A percentile compares a stretch with the other conserved stretches of the same genome.
Conservation (phyloP, 2,113 vertebrate genomes). For the Eonycteris spelaea region DNA sequence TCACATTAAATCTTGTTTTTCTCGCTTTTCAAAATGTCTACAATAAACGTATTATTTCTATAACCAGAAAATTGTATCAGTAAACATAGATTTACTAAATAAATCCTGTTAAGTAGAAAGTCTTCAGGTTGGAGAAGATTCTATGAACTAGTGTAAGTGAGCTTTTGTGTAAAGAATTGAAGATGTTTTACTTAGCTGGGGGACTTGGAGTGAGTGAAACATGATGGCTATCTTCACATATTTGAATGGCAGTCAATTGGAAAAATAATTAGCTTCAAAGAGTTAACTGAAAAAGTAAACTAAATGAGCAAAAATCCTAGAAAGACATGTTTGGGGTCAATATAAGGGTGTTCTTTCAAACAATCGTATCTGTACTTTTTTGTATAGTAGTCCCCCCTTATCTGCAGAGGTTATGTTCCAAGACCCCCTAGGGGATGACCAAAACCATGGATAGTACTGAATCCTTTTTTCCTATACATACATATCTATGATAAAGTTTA, state of each 20-base stretch:
- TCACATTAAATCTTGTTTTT: background rate
- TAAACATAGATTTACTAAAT: background rate
- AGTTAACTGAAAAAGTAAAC: background rate
- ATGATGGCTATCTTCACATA: background rate
- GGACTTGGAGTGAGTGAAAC: background rate
- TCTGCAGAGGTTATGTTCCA: background rate
- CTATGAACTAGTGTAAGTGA: background rate
- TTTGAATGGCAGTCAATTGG: background rate
- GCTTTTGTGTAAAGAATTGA: background rate
- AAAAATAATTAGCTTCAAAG: background rate
- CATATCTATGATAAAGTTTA: background rate
- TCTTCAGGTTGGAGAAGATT: background rate
- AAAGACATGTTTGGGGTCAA: background rate
- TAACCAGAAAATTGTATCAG: background rate
- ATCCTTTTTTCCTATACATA: background rate
- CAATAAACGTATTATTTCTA: background rate
- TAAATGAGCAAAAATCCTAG: background rate
- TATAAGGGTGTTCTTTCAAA: background rate
- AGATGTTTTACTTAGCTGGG: background rate
- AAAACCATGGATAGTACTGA: background rate
- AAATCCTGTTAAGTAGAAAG: background rate
- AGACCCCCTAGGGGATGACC: background rate
- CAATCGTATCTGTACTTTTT: background rate
- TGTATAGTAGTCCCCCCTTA: background rate
- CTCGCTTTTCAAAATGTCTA: background rate